Evolutionary conservation across 2,797 vertebrate species (phyloP).

Genomic region (Cirrhinus molitorella): DNA sequence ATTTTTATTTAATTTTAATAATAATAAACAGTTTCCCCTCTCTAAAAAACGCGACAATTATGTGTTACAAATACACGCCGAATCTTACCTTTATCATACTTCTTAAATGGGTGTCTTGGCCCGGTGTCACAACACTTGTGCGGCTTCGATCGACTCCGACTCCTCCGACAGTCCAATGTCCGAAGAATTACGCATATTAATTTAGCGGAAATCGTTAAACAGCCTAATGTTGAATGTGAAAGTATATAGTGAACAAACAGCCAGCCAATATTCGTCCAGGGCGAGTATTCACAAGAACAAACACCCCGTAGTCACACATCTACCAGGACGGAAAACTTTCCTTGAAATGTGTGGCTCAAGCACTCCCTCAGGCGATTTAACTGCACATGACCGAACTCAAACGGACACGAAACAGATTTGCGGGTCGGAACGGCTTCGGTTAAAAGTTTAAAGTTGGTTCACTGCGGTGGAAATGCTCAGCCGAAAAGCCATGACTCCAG

Average conservation of each 20-base stretch:
- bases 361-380: background rate
- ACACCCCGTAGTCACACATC: background rate
- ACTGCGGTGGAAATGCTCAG: slow-evolving; percentile 34
- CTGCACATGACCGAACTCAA: background rate
- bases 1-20: too few relatives aligned
- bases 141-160: slow-evolving; percentile 65
- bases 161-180: slow-evolving; percentile 59
- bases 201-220: slow-evolving; percentile 64
- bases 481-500: slow-evolving; percentile 63
- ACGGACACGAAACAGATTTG: background rate
- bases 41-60: background rate
- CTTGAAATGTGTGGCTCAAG: background rate
- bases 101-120: slow-evolving; percentile 62
- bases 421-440: background rate
- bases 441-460: slow-evolving; percentile 30
- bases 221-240: background rate
- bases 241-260: background rate
- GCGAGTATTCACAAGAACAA: slow-evolving; percentile 1
- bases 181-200: slow-evolving; percentile 51
- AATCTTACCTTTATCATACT: slow-evolving; percentile 80
- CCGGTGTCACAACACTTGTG: slow-evolving; percentile 66
- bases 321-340: slow-evolving; percentile 18
- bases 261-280: background rate
- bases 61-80: background rate
- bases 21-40: background rate